Evolutionary conservation across 2,888 invertebrate species (phyloP).

Genomic region (Lithophane socia): DNA sequence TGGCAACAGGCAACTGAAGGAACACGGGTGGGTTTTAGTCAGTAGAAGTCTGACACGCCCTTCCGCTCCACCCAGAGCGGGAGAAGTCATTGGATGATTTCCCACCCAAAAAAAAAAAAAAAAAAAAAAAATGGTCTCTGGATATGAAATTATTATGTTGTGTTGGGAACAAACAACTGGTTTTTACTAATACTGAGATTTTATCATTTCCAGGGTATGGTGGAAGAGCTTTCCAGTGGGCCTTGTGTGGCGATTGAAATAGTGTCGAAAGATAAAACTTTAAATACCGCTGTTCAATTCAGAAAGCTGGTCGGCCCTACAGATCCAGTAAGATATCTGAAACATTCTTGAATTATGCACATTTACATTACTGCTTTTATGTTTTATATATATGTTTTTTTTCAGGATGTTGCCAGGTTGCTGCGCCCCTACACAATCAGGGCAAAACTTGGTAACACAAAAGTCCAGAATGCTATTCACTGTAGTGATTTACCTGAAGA

Average conservation of each 20-base stretch:
- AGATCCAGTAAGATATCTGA: constrained; percentile 93
- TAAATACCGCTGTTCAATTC: constrained; percentile 93
- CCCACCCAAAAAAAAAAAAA: too few relatives aligned
- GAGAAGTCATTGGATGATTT: too few relatives aligned
- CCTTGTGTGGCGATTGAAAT: constrained; percentile 97
- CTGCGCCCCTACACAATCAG: constrained; percentile 95
- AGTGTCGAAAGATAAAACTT: constrained; percentile 90
- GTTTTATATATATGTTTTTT: background rate
- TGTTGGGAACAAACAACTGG: background rate
- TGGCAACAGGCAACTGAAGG: too few relatives aligned
- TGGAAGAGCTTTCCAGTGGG: constrained; percentile 95
- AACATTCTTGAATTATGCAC: background rate
- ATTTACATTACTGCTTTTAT: background rate
- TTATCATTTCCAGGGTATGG: constrained; percentile 92
- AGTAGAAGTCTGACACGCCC: too few relatives aligned
- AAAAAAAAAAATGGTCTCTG: too few relatives aligned
- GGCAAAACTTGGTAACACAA: constrained; percentile 95
- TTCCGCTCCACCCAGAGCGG: too few relatives aligned
- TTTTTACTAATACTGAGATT: background rate
- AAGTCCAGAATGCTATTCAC: constrained; percentile 96
- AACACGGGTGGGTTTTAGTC: too few relatives aligned
- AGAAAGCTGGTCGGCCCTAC: constrained; percentile 96
- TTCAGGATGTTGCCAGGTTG: constrained; percentile 95
- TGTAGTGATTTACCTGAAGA: constrained; percentile 98
- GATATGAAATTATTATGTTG: too few relatives aligned